Evolutionary conservation across 2,888 invertebrate species (phyloP).

Genomic region (Philhelius pedissequus): DNA sequence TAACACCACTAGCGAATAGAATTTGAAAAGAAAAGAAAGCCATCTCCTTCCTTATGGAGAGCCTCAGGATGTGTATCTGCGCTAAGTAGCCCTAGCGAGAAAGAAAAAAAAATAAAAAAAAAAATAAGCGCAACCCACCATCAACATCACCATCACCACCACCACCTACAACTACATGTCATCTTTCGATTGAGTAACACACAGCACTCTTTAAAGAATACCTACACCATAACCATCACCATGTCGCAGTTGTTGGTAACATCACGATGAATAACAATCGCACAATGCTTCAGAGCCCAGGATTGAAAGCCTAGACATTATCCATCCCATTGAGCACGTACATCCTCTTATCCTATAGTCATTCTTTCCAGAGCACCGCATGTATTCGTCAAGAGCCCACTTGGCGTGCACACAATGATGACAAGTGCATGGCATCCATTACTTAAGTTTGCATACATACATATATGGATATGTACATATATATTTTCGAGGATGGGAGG

Average conservation of each 20-base stretch:
- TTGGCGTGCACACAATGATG: constrained; percentile 64
- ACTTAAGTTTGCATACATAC: constrained; percentile 53
- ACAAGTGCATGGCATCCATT: constrained; percentile 66
- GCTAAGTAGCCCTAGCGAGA: constrained; percentile 37
- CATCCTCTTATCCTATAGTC: constrained; percentile 66
- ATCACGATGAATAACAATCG: constrained; percentile 57
- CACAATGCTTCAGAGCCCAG: constrained; percentile 46
- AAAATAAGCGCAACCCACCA: constrained; percentile 11
- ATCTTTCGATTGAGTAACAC: constrained; percentile 51
- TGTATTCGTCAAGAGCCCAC: constrained; percentile 62
- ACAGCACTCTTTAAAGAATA: constrained; percentile 9
- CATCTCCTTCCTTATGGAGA: constrained; percentile 20
- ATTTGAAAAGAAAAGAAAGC: constrained; percentile 26
- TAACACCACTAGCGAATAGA: constrained; percentile 22
- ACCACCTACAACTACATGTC: background rate
- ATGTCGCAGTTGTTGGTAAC: constrained; percentile 9
- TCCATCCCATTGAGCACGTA: constrained; percentile 69
- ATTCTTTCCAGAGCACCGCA: constrained; percentile 50
- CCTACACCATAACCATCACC: background rate
- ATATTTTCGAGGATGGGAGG: background rate
- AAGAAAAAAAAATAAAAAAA: background rate
- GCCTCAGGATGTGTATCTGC: constrained; percentile 47
- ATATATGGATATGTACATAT: constrained; percentile 1
- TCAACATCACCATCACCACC: background rate
- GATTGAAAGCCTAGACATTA: constrained; percentile 66